Evolutionary conservation across 2,113 vertebrate species (phyloP), one percentile per base, ranked within the genome.

Genomic region (Archocentrus centrarchus): DNA sequence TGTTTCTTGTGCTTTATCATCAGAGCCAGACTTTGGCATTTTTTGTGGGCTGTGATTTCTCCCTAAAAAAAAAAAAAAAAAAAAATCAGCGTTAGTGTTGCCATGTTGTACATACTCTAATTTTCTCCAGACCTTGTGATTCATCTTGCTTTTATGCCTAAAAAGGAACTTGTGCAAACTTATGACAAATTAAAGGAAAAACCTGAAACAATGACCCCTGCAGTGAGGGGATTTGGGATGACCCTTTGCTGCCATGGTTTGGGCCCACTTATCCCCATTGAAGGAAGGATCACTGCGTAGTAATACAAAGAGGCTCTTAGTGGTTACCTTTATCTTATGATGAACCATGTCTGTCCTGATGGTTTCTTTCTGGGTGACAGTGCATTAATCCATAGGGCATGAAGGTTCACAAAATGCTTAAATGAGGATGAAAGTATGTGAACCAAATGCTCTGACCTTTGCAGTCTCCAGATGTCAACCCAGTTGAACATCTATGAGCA

Each of bases 1-100:
- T 88, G 77, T 84, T 59, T 79, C 9, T 81, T n/a, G 6, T 1
- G 27, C 35, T 35, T 83, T 11, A 55, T 84, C 77, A 77, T 59
- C 30, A 63, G 24, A 77, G 39, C 17, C 35, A 59, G 57, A 41
- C 44, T 50, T 66, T 61, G 6, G 37, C 50, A 41, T 50, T 79
- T 50, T 18, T 57, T 70, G 60, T 59, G 11, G 58, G 4, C 7
- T 57, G 15, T 61, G 60, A 24, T 57, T 85, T 63, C 18, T 20
- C 17, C 32, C 22, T 73, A 18, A 24, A 37, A 70, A 70, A 7
- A 50, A 70, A 35, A 50, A 70, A 70, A 7, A 50, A 70, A 35
- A 50, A 70, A 79, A 44, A 82, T n/a, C 47, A 37, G 18, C 18
- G 10, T 22, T 32, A 55, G 37, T 60, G 59, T 47, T 78, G 35